Conservation (phyloP, 2,797 vertebrate genomes). For the Urocyon cinereoargenteus region DNA sequence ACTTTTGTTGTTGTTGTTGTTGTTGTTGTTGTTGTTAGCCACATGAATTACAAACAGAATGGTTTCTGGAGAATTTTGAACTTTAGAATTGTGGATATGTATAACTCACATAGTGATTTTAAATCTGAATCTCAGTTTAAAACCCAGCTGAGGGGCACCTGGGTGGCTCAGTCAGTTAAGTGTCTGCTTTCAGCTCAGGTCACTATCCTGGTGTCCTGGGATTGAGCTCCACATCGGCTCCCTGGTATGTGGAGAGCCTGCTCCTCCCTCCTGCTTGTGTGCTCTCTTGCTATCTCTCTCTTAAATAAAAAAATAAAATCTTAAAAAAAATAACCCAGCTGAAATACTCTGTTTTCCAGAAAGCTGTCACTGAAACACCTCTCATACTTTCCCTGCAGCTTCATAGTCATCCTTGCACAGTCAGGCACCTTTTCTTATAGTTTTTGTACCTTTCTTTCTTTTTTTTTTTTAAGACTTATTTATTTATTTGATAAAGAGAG, state of each 20-base stretch:
- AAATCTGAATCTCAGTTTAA: not conserved
- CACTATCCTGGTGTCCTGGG: no score
- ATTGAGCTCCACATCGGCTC: no score
- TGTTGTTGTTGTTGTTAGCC: not conserved
- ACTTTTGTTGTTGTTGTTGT: not conserved
- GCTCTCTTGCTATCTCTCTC: no score
- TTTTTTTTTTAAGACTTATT: not conserved
- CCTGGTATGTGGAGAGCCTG: no score
- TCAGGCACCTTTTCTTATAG: not conserved
- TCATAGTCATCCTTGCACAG: rapidly evolving
- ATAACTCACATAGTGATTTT: not conserved
- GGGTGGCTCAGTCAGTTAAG: no score
- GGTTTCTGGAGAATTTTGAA: not conserved
- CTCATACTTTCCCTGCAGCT: not conserved
- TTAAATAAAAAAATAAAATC: no score
- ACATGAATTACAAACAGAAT: not conserved
- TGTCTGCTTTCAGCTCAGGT: no score
- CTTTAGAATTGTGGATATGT: not conserved
- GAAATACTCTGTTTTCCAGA: not conserved
- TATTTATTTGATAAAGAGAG: not conserved
- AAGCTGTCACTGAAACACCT: not conserved
- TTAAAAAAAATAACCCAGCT: not conserved
- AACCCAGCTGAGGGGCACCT: not conserved
- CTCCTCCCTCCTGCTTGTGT: no score
- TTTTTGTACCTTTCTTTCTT: not conserved